A percentile compares a stretch with the other conserved stretches of the same genome.
Conservation (phyloP, 1,140 invertebrate species). For the Drosophila guanche region DNA sequence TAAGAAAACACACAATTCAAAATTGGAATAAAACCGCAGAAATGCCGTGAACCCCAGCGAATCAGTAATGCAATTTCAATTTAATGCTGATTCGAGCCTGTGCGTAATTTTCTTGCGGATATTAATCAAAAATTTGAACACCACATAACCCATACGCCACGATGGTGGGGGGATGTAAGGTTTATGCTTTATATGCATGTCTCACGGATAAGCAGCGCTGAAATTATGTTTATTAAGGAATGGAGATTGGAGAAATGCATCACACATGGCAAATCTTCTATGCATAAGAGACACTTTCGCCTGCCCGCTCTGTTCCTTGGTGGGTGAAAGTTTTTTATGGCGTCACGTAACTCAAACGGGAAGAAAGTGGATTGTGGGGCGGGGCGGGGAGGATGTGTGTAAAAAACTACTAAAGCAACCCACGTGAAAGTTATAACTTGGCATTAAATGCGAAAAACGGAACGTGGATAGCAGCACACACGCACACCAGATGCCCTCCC, state of each 20-base stretch:
- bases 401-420: slow-evolving; percentile 68
- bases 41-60: no score
- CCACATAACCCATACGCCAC: slow-evolving; percentile 18
- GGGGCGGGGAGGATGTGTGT: slow-evolving; percentile 1
- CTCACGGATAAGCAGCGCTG: slow-evolving; percentile 36
- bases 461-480: slow-evolving; percentile 61
- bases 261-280: slow-evolving; percentile 49
- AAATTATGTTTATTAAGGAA: slow-evolving; percentile 58
- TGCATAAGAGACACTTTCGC: slow-evolving; percentile 40
- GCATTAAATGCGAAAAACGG: slow-evolving; percentile 67
- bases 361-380: background rate
- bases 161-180: background rate
- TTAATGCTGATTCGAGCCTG: background rate
- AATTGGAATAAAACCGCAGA: no score
- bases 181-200: slow-evolving; percentile 22
- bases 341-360: slow-evolving; percentile 21
- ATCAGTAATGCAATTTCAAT: no score
- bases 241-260: slow-evolving; percentile 28
- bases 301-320: background rate
- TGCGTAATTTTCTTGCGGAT: slow-evolving; percentile 16
- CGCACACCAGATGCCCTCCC: background rate
- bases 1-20: no score
- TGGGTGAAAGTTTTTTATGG: slow-evolving; percentile 39
- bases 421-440: slow-evolving; percentile 75
- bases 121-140: slow-evolving; percentile 27